Conservation (phyloP, 2,888 invertebrate genomes). For the Pocota personata region DNA sequence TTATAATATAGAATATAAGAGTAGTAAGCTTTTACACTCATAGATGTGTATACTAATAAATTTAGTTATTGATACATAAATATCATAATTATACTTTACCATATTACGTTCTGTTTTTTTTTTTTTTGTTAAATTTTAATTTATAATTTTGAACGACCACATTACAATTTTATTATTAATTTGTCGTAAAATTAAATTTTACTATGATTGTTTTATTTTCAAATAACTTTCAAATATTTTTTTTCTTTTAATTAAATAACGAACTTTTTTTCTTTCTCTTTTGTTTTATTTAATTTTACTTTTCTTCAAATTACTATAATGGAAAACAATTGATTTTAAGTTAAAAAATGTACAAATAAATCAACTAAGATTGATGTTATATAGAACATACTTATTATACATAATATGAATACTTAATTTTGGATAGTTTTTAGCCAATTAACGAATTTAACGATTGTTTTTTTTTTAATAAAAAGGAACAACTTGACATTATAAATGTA, state of each 20-base stretch:
- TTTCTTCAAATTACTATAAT: slow-evolving; percentile 52
- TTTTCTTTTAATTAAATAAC: slow-evolving; percentile 25
- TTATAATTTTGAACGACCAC: slow-evolving; percentile 65
- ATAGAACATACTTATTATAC: slow-evolving; percentile 37
- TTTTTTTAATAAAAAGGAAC: slow-evolving; percentile 58
- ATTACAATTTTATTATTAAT: slow-evolving; percentile 35
- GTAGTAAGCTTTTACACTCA: slow-evolving; percentile 67
- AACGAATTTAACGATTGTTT: slow-evolving; percentile 41
- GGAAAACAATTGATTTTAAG: slow-evolving; percentile 68
- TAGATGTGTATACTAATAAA: slow-evolving; percentile 65
- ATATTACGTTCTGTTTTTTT: slow-evolving; percentile 1
- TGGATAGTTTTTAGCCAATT: slow-evolving; percentile 45
- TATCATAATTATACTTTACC: slow-evolving; percentile 44
- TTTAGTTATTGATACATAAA: slow-evolving; percentile 68
- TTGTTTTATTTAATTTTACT: slow-evolving; percentile 1
- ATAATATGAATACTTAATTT: slow-evolving; percentile 21
- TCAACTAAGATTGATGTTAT: slow-evolving; percentile 23
- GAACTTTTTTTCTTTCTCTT: slow-evolving; percentile 12
- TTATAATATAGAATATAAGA: slow-evolving; percentile 70
- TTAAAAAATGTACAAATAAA: slow-evolving; percentile 50
- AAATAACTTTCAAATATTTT: slow-evolving; percentile 47
- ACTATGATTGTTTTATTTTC: slow-evolving; percentile 67
- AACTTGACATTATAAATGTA: slow-evolving; percentile 54
- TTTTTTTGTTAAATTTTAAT: slow-evolving; percentile 47
- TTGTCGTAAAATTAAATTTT: slow-evolving; percentile 67